Conservation (phyloP, 2,113 vertebrate species). For the Neolamprologus falcicula region DNA sequence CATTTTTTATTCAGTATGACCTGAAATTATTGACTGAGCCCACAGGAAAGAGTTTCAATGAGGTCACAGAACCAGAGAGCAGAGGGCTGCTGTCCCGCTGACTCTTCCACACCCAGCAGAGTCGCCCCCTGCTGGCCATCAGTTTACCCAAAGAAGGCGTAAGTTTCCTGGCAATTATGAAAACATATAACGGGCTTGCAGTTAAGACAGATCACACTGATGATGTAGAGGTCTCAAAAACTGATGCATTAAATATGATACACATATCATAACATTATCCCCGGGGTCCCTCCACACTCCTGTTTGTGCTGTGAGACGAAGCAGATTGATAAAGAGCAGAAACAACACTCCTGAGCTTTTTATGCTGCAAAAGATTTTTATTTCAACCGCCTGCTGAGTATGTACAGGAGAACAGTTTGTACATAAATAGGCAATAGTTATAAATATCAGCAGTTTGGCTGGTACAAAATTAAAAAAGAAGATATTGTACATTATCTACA, state of each 20-base stretch:
- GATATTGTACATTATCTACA: slow-evolving; percentile 70
- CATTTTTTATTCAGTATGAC: background rate
- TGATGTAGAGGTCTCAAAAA: background rate
- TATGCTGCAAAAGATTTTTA: slow-evolving; percentile 67
- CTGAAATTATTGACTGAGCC: background rate
- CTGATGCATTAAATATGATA: background rate
- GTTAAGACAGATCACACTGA: background rate
- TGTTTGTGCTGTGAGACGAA: background rate
- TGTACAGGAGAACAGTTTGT: slow-evolving; percentile 60
- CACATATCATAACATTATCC: fast-evolving
- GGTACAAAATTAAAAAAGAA: slow-evolving; percentile 72
- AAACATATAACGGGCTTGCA: background rate
- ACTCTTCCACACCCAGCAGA: fast-evolving
- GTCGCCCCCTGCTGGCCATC: background rate
- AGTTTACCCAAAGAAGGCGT: background rate
- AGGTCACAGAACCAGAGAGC: background rate
- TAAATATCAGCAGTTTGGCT: slow-evolving; percentile 66
- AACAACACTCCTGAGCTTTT: background rate
- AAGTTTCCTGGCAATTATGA: background rate
- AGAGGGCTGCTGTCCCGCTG: fast-evolving
- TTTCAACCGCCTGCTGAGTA: slow-evolving; percentile 55
- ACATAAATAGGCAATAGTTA: slow-evolving; percentile 66
- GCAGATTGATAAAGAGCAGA: fast-evolving
- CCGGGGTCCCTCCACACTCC: fast-evolving
- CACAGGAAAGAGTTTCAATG: background rate